phyloP scores from a whole-genome alignment of 2,797 vertebrate genomes.

The Cercopithecus neglectus region DNA sequence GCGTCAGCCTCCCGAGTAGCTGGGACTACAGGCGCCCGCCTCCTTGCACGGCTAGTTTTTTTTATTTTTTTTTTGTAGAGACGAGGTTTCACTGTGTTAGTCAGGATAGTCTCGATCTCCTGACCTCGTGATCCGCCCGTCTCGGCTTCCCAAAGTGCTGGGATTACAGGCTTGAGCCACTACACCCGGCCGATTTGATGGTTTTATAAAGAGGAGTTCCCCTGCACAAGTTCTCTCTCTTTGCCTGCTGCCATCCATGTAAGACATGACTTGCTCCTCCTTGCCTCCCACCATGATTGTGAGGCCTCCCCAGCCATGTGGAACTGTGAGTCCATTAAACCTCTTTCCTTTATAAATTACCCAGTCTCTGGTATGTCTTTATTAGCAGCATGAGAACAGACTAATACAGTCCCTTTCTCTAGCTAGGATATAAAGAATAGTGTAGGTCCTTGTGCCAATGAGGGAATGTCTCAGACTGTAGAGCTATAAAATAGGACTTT shows the following conservation, averaged over 20 bases:
- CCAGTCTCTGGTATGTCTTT: not conserved
- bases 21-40: too few species aligned
- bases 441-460: not conserved
- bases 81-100: too few species aligned
- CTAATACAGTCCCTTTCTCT: not conserved
- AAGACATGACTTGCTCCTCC: not conserved
- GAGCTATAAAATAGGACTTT: not conserved
- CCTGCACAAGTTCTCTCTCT: not conserved
- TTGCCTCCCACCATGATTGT: not conserved
- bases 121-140: rapidly evolving
- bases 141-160: too few species aligned
- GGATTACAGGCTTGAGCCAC: too few species aligned
- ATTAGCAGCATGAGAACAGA: not conserved
- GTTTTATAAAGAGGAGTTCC: not conserved
- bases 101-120: too few species aligned
- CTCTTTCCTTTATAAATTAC: not conserved
- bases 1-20: too few species aligned
- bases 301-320: not conserved
- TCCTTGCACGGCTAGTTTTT: too few species aligned
- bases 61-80: too few species aligned
- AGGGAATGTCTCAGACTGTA: not conserved
- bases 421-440: not conserved
- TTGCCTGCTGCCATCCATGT: not conserved
- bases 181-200: not conserved
- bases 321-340: not conserved